Percentiles rank a stretch among this genome's conserved stretches.
phyloP scores from a whole-genome alignment of 2,888 invertebrate genomes.

The Cataglyphis rosenhaueri region DNA sequence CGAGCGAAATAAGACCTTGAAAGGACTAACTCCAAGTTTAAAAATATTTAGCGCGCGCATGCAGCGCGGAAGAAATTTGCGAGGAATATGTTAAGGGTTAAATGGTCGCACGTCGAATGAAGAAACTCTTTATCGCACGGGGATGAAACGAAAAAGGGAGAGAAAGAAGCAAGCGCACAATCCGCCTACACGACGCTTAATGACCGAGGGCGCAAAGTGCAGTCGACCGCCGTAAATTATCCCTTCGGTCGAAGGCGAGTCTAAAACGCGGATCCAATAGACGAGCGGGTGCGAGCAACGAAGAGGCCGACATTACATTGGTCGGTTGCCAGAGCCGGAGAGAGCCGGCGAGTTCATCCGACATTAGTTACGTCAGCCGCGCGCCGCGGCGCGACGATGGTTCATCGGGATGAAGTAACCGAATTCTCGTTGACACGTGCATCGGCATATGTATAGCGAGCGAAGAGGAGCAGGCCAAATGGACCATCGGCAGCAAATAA shows the following conservation, averaged over 20 bases:
- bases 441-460: constrained; percentile 66
- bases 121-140: not conserved
- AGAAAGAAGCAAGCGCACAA: not conserved
- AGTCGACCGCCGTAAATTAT: constrained; percentile 66
- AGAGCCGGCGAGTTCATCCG: constrained; percentile 63
- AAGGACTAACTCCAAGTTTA: constrained; percentile 13
- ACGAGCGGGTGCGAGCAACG: constrained; percentile 38
- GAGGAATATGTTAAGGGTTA: constrained; percentile 32
- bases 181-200: constrained; percentile 42
- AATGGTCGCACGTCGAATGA: constrained; percentile 26
- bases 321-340: constrained; percentile 61
- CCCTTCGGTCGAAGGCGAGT: constrained; percentile 59
- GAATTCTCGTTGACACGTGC: constrained; percentile 76
- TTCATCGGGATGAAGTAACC: constrained; percentile 67
- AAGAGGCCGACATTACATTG: constrained; percentile 67
- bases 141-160: not conserved
- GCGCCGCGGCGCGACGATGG: constrained; percentile 55
- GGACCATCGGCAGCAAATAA: constrained; percentile 73
- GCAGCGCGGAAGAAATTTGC: constrained; percentile 31
- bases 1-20: not conserved
- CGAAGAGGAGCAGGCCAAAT: constrained; percentile 67
- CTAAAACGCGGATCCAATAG: constrained; percentile 53
- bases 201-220: constrained; percentile 47
- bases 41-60: constrained; percentile 38
- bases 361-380: constrained; percentile 70